A percentile compares a stretch with the other conserved stretches of the same genome.
Conservation (phyloP, 2,797 vertebrate genomes). For the Sandelia bainsii region DNA sequence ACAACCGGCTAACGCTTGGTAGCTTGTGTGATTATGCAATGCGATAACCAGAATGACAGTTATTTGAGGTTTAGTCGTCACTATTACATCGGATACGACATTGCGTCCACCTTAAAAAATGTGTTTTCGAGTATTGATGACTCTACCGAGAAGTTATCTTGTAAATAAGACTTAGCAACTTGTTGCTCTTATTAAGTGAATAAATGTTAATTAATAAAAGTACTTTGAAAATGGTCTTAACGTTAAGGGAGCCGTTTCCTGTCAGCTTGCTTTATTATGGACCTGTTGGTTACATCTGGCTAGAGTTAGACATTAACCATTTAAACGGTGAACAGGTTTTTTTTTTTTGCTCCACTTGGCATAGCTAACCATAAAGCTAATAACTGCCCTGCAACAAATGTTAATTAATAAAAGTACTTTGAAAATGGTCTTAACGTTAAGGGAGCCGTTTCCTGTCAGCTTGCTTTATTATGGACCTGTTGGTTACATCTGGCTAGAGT, state of each 20-base stretch:
- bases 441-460: not conserved
- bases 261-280: not conserved
- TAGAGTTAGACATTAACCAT: no score
- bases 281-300: not conserved
- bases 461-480: not conserved
- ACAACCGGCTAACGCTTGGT: not conserved
- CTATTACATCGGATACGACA: no score
- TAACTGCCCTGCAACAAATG: no score
- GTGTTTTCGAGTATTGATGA: not conserved
- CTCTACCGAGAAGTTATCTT: not conserved
- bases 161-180: not conserved
- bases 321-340: no score
- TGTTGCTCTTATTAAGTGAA: no score
- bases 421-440: not conserved
- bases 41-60: not conserved
- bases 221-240: not conserved
- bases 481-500: not conserved
- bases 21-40: slow-evolving; percentile 39
- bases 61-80: not conserved
- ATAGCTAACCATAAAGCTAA: no score
- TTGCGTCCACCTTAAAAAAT: not conserved
- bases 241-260: no score
- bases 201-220: no score
- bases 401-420: no score
- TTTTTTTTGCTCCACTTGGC: no score